A percentile compares a stretch with the other conserved stretches of the same genome.
phyloP scores from a whole-genome alignment of 1,140 invertebrate species.

The Euura lappo region DNA sequence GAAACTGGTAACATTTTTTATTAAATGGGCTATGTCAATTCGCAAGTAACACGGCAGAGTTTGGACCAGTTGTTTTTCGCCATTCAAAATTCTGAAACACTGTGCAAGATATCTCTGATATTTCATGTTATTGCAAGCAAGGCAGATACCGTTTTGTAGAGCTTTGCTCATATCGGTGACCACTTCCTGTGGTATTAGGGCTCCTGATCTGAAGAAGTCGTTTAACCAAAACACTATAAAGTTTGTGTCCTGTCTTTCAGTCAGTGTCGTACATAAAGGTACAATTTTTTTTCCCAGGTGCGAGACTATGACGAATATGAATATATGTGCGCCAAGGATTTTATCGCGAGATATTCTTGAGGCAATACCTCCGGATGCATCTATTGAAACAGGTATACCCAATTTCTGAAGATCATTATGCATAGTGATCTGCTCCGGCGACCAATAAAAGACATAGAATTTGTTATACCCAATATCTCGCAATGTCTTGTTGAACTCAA shows the following conservation, averaged over 20 bases:
- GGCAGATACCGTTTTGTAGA: slow-evolving; percentile 17
- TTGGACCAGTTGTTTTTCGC: background rate
- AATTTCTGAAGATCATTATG: slow-evolving; percentile 7
- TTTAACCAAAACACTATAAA: slow-evolving; percentile 20
- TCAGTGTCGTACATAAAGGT: slow-evolving; percentile 21
- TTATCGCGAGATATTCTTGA: slow-evolving; percentile 14
- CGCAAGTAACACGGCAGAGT: background rate
- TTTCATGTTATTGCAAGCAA: slow-evolving; percentile 21
- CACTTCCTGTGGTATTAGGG: slow-evolving; percentile 14
- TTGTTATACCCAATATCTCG: slow-evolving; percentile 15
- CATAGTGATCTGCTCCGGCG: slow-evolving; percentile 17
- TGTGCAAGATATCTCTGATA: background rate
- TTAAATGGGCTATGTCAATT: slow-evolving; percentile 18
- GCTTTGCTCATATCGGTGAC: slow-evolving; percentile 22
- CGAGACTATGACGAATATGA: slow-evolving; percentile 22
- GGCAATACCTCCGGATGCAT: slow-evolving; percentile 23
- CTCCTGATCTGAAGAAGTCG: slow-evolving; percentile 21
- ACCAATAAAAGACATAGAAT: slow-evolving; percentile 24
- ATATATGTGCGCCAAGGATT: slow-evolving; percentile 12
- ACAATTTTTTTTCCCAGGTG: slow-evolving; percentile 12
- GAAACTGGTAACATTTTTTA: slow-evolving; percentile 8
- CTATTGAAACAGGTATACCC: slow-evolving; percentile 16
- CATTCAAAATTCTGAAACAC: background rate
- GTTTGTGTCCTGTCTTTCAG: slow-evolving; percentile 25
- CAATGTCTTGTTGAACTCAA: slow-evolving; percentile 15